Evolutionary conservation across 2,797 vertebrate genomes (phyloP).

Genomic region (Typhlichthys eigenmanni): DNA sequence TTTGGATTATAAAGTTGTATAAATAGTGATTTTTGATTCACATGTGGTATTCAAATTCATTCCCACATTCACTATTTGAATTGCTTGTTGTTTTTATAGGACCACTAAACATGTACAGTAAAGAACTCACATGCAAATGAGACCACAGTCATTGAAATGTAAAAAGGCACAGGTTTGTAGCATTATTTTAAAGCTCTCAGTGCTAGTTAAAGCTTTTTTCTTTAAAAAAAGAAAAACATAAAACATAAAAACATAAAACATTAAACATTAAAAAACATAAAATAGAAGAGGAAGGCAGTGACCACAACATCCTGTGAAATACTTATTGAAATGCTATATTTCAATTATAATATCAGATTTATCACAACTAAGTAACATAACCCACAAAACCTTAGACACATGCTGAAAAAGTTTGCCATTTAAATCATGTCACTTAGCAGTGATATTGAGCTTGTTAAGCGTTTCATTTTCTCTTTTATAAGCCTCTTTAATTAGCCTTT

Average conservation of each 20-base stretch:
- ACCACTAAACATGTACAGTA: too few relatives aligned
- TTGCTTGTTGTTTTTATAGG: too few relatives aligned
- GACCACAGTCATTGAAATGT: too few relatives aligned
- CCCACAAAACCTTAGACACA: constrained; percentile 45
- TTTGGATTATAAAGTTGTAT: too few relatives aligned
- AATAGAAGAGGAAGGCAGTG: constrained; percentile 3
- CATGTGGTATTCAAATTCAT: too few relatives aligned
- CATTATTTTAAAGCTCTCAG: too few relatives aligned
- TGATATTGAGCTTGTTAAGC: constrained; percentile 66
- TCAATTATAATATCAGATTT: constrained; percentile 43
- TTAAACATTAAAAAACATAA: neutral
- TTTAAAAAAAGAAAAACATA: too few relatives aligned
- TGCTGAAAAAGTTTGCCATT: constrained; percentile 41
- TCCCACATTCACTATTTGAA: too few relatives aligned
- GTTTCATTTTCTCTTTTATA: constrained; percentile 74
- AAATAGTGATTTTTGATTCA: too few relatives aligned
- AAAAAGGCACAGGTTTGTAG: too few relatives aligned
- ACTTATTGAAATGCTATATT: constrained; percentile 31
- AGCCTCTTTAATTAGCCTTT: constrained; percentile 72
- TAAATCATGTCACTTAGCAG: constrained; percentile 54
- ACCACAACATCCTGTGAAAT: constrained; percentile 27
- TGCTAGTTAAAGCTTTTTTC: too few relatives aligned
- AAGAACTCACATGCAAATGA: too few relatives aligned
- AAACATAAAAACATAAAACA: neutral
- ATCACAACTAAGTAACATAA: constrained; percentile 39